Conservation (phyloP, 2,113 vertebrate genomes). For the Caretta caretta region DNA sequence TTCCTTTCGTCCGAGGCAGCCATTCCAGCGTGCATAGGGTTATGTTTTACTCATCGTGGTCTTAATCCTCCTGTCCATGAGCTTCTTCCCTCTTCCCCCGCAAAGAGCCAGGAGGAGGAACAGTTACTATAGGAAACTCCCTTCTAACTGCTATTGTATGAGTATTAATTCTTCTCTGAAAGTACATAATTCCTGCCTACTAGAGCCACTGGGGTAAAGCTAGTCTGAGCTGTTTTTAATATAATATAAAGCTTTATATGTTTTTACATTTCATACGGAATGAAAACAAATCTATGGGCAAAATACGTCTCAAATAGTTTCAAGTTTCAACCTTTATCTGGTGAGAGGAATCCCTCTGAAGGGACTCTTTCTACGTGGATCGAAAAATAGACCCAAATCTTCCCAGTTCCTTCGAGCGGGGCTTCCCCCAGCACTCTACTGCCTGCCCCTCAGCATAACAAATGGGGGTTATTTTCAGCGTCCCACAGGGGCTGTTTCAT, state of each 20-base stretch:
- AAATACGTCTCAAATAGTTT: too few relatives aligned
- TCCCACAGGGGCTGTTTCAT: background rate
- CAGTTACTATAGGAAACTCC: too few relatives aligned
- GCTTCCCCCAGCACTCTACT: too few relatives aligned
- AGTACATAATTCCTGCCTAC: too few relatives aligned
- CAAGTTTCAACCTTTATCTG: background rate
- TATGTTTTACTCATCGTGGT: background rate
- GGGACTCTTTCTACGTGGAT: too few relatives aligned
- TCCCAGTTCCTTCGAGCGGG: background rate
- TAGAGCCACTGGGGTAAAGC: background rate
- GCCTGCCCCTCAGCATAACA: background rate
- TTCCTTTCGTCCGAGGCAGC: background rate
- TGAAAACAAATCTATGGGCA: too few relatives aligned
- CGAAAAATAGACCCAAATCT: background rate
- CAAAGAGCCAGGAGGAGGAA: background rate
- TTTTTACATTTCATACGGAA: background rate
- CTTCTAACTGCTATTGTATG: too few relatives aligned
- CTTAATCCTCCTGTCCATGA: background rate
- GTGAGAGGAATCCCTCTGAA: background rate
- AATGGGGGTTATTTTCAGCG: background rate
- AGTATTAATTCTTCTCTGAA: too few relatives aligned
- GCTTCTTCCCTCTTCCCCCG: background rate
- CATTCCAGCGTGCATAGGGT: background rate
- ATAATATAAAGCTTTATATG: background rate
- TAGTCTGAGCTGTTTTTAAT: background rate